Base-by-base conservation (phyloP, 1,140 invertebrate species). In the Pseudomyrmex cubaensis region DNA sequence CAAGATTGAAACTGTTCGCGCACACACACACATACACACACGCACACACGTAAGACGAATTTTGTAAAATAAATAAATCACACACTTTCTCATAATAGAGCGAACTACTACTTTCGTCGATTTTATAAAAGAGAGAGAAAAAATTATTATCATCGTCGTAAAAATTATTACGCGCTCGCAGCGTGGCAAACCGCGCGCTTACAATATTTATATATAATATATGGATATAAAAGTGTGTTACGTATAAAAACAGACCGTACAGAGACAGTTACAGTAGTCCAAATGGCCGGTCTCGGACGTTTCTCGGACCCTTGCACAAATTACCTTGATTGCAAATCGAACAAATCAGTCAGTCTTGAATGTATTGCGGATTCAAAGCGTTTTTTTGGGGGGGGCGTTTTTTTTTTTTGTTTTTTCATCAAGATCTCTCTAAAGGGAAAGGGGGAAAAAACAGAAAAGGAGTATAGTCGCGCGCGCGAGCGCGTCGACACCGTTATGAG, bases 151-250 rank as follows among this genome's bases (percentile, higher is more conserved):
- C 0, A 20, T 82, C n/a, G 12, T 22, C 15, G 73, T 54, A 64
- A 63, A 63, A 54, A 70, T n/a, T n/a, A 74, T 35, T n/a, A n/a
- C 35, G 35, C 35, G 22, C 48, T 75, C 57, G 50, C 61, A 75
- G 54, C 20, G 44, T 46, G 10, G 35, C 59, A 75, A 62, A 25
- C 17, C 52, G 17, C 74, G 52, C 17, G 7, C 5, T 35, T 75
- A 82, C 25, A 75, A 62, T 82, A 82, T 48, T 0, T 25, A 25
- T 25, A 7, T 74, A 82, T 17, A 74, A 62, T 82, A 82, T 48
- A 80, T 25, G 59, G 69, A 75, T 82, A 75, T 82, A 82, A 63
- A 75, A 74, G 35, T 82, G 57, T 82, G 48, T 83, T 78, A 76
- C 63, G 22, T 83, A 78, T 78, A 35, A 78, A 83, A 83, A 83